Evolutionary conservation across 2,113 vertebrate genomes (phyloP).

Genomic region (Ctenomys sociabilis): DNA sequence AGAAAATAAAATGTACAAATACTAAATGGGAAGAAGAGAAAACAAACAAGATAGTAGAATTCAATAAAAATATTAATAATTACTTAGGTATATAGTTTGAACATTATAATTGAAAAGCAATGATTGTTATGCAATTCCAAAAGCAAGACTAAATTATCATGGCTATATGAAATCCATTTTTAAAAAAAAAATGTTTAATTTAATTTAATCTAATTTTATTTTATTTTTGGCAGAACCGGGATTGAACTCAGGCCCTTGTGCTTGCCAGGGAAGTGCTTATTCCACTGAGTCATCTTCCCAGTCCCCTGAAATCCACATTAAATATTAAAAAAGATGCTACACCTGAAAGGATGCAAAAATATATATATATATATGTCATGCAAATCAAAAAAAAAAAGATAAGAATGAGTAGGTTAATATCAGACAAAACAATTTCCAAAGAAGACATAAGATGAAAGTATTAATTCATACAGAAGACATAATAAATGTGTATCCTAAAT

Average conservation of each 20-base stretch:
- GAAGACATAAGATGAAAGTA: neutral
- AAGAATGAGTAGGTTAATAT: neutral
- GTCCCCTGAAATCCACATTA: conserved; percentile 39
- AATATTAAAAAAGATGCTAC: neutral
- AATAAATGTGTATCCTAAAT: neutral
- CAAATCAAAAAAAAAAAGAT: neutral
- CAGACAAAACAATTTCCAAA: neutral
- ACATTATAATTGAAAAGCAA: neutral
- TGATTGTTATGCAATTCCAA: neutral
- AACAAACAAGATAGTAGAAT: neutral
- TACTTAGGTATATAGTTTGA: neutral
- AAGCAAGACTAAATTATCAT: neutral
- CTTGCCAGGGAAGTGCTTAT: no score
- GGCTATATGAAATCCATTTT: neutral
- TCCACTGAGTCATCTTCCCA: no score
- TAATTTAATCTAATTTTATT: no score
- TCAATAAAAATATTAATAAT: neutral
- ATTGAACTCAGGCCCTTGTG: no score
- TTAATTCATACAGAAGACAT: neutral
- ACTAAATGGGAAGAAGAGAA: neutral
- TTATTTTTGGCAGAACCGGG: no score
- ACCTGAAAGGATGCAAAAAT: conserved; percentile 20
- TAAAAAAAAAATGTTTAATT: no score
- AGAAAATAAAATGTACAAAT: neutral
- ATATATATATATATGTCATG: neutral